Conservation (phyloP, 2,113 vertebrate genomes). For the Drymodes brunneopygia region DNA sequence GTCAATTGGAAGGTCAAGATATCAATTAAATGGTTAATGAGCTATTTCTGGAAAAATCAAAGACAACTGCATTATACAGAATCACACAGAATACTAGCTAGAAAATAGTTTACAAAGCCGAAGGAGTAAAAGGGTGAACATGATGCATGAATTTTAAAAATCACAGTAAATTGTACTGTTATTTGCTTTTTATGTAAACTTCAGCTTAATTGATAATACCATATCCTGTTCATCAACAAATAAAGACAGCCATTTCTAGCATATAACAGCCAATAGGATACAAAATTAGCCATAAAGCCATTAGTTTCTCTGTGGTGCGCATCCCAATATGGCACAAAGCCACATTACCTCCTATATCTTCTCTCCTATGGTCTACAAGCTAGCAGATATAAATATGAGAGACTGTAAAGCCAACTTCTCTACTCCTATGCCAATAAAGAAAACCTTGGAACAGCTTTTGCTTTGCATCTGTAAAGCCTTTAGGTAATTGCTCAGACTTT, state of each 20-base stretch:
- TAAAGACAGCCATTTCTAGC: background rate
- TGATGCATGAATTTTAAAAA: background rate
- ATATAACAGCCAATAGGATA: background rate
- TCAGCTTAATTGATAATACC: background rate
- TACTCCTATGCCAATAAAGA: background rate
- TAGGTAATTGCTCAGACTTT: background rate
- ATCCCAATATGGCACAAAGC: background rate
- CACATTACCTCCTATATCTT: background rate
- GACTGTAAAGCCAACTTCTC: background rate
- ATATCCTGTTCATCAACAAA: background rate
- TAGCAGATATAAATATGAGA: background rate
- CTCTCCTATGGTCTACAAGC: background rate
- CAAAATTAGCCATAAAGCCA: background rate
- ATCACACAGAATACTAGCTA: background rate
- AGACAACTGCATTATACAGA: background rate
- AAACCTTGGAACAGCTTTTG: background rate
- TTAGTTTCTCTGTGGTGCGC: background rate
- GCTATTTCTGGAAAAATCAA: slow-evolving; percentile 22
- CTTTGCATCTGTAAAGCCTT: background rate
- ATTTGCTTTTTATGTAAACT: background rate
- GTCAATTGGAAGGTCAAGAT: slow-evolving; percentile 26
- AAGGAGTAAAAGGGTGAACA: background rate
- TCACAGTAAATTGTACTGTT: background rate
- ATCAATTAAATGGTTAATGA: slow-evolving; percentile 47
- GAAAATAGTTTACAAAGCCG: background rate